Evolutionary conservation across 2,797 vertebrate genomes (phyloP), one percentile per base, ranked within the genome.

Genomic region (Limosa lapponica): DNA sequence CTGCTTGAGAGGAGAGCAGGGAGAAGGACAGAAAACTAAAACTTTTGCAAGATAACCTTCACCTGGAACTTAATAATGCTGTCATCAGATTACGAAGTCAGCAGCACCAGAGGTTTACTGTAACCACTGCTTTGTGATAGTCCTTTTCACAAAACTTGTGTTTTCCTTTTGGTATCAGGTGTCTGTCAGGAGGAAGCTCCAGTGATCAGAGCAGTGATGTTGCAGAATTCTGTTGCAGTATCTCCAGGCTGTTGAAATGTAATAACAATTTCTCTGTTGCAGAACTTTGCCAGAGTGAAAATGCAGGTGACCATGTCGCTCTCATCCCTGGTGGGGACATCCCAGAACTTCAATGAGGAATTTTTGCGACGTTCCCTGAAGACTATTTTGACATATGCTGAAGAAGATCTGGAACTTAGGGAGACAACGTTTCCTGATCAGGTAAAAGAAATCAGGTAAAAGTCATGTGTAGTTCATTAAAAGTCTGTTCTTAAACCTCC

Each of bases 271-370:
- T 93, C 32, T 97, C 41, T 93, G 27, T 96, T 97, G 39, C 97
- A 99, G 99, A 99, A 99, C 93, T 99, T 99, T 92, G 99, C 99
- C 27, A 98, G 99, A 92, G 99, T 99, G 89, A 99, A 99, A 98
- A 99, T 99, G 99, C 99, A 99, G 94, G 99, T 99, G 95, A 99
- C 99, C 87, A 99, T 99, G 99, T 99, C 99, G 44, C 98, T 99
- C 19, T 99, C 99, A 1, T 99, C 99, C 8, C 97, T 99, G 97
- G 99, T 99, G 97, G 99, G 99, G 73, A 99, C 99, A 1, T 99
- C 99, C 69, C 99, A 99, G 96, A 99, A 99, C 97, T 99, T 99
- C 95, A 99, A 99, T 36, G 99, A 99, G 92, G 99, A 99, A 94
- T 99, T 99, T 94, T 97, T 99, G 86, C 98, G 99, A n/a, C 99